Conservation (phyloP, 2,888 invertebrate genomes). For the Brachyopa scutellaris region DNA sequence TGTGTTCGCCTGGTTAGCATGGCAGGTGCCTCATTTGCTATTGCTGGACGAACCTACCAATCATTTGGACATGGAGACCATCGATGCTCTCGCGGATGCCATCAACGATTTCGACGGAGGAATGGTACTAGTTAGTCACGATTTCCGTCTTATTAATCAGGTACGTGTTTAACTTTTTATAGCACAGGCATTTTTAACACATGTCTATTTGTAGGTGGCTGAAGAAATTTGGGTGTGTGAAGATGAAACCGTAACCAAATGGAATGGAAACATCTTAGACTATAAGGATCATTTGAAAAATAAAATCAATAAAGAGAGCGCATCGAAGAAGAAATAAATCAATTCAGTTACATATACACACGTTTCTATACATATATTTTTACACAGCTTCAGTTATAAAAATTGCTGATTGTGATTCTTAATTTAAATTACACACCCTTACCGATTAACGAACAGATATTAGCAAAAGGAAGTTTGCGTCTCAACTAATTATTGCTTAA, state of each 20-base stretch:
- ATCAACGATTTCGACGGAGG: constrained; percentile 99
- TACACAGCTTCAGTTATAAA: constrained; percentile 56
- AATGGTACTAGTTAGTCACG: constrained; percentile 99
- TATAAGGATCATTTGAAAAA: constrained; percentile 97
- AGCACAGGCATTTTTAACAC: not conserved
- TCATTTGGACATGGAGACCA: constrained; percentile 98
- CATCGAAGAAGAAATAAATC: constrained; percentile 75
- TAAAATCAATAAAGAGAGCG: constrained; percentile 87
- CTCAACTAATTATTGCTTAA: constrained; percentile 58
- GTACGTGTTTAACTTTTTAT: constrained; percentile 84
- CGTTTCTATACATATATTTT: constrained; percentile 56
- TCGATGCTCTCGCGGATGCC: constrained; percentile 98
- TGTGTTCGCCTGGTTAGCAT: constrained; percentile 99
- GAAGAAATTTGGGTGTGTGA: constrained; percentile 99
- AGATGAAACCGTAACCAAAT: constrained; percentile 96
- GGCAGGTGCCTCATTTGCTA: constrained; percentile 97
- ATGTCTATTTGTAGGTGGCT: constrained; percentile 91
- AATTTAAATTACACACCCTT: constrained; percentile 60
- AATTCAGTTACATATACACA: constrained; percentile 9
- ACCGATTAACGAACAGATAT: constrained; percentile 47
- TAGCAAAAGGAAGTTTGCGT: constrained; percentile 36
- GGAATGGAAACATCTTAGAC: constrained; percentile 97
- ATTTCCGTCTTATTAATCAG: constrained; percentile 99
- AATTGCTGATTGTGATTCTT: constrained; percentile 69
- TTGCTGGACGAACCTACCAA: constrained; percentile 93